These are phyloP conservation scores for Pipistrellus kuhlii DNA, from an alignment of 2,797 vertebrate genomes.

Conservation along the genomic window DNA sequence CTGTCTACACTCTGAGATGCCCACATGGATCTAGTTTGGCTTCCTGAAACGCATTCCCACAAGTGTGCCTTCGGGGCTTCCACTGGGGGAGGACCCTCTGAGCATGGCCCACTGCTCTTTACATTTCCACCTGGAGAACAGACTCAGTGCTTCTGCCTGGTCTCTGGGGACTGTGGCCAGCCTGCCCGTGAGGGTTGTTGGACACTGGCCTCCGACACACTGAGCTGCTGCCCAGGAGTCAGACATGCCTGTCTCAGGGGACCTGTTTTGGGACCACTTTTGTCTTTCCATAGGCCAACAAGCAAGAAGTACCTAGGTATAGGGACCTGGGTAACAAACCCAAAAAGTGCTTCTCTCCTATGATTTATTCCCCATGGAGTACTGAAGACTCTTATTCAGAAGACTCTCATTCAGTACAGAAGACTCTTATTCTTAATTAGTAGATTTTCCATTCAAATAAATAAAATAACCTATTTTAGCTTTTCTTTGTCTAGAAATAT, in stretches of 20 bases:
- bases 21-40: neutral
- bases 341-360: neutral
- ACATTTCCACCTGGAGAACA: neutral
- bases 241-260: neutral
- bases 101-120: neutral
- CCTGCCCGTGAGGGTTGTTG: neutral
- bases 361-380: neutral
- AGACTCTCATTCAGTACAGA: too few relatives aligned
- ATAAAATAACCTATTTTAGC: constrained; percentile 21
- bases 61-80: fast-evolving
- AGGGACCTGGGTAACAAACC: neutral
- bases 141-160: neutral
- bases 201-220: neutral
- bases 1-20: neutral
- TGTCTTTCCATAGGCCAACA: neutral
- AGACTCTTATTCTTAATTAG: constrained; percentile 13
- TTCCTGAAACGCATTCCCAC: neutral
- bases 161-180: neutral
- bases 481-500: neutral
- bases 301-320: neutral
- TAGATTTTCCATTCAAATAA: neutral
- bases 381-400: neutral
- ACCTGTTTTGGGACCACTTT: neutral
- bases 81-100: fast-evolving
- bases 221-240: neutral